These are phyloP conservation scores for Autographa pulchrina DNA, from an alignment of 2,888 invertebrate species.

Conservation along the genomic window DNA sequence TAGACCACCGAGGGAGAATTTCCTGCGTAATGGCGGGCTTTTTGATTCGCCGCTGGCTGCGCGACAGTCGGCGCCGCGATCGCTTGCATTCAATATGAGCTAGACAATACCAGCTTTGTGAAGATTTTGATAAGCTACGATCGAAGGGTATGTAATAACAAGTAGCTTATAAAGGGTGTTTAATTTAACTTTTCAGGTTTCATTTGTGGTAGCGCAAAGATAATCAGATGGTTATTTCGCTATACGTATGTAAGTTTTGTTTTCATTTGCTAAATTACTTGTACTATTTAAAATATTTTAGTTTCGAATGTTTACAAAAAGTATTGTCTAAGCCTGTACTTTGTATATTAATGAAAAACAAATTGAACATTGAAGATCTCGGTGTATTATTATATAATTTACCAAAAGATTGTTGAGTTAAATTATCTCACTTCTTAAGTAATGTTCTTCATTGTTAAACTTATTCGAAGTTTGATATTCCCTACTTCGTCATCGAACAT, in stretches of 20 bases:
- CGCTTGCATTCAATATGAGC: conserved; percentile 82
- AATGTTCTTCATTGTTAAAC: conserved; percentile 2
- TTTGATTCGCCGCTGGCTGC: conserved; percentile 79
- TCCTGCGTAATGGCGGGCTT: conserved; percentile 71
- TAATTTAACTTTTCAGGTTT: not conserved
- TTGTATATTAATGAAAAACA: too few species aligned
- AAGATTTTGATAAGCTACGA: conserved; percentile 66
- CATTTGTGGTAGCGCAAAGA: not conserved
- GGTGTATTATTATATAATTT: not conserved
- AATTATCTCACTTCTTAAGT: not conserved
- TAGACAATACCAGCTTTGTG: conserved; percentile 74
- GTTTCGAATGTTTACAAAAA: too few species aligned
- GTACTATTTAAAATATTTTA: too few species aligned
- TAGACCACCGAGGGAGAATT: conserved; percentile 77
- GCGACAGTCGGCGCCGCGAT: conserved; percentile 66
- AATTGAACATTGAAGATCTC: not conserved
- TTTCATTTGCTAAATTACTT: too few species aligned
- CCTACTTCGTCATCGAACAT: not conserved
- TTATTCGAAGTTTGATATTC: not conserved
- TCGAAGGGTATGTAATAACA: conserved; percentile 19
- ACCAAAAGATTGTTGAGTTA: not conserved
- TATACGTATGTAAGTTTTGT: too few species aligned
- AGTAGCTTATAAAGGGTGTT: conserved; percentile 9
- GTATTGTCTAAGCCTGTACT: too few species aligned
- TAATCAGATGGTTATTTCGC: too few species aligned